Base-by-base conservation (phyloP, 2,888 invertebrate genomes). In the Synanthedon formicaeformis region DNA sequence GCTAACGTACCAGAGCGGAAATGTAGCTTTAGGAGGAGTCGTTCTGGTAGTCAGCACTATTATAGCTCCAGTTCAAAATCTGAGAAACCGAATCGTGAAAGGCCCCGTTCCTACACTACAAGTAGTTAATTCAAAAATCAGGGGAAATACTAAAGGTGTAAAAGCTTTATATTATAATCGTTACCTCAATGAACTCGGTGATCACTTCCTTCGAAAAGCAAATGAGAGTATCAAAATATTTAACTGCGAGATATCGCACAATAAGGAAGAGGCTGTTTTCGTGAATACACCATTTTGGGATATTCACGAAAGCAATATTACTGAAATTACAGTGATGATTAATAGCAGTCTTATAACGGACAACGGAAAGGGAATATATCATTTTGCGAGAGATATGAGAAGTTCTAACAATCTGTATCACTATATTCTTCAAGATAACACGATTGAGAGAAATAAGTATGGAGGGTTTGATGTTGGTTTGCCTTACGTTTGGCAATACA, bases 351-450 rank as follows among this genome's bases (percentile, higher is more conserved):
- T 93, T 55, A 94, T 99, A 45, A 92, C 92, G 0, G 94, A 96
- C 65, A 99, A 99, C 73, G 94, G 94, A 0, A 91, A 90, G 72
- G 96, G 98, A 12, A 92, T 98, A 57, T 90, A 91, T 53, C 98
- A 98, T 64, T 94, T 95, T 65, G 96, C 97, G 49, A 92, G 96
- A 67, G 97, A 99, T 78, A 91, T 99, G 63, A 91, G 97, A 61
- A 94, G 96, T 58, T 97, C 98, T 0, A 99, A 99, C 69, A 99
- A 99, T 82, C 89, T 99, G 1, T 99, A 97, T 88, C 97, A 98
- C 73, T 99, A 99, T 90, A 89, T 95, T 27, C 78, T 98, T 51
- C 94, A 94, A 73, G 94, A 96, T 66, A 94, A 94, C 56, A 92
- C 93, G 0, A 91, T 99, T 57, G 95, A 95, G 71, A 90, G 94